These are phyloP conservation scores for Pseudopipra pipra DNA, from an alignment of 2,113 vertebrate species.

Conservation along the genomic window DNA sequence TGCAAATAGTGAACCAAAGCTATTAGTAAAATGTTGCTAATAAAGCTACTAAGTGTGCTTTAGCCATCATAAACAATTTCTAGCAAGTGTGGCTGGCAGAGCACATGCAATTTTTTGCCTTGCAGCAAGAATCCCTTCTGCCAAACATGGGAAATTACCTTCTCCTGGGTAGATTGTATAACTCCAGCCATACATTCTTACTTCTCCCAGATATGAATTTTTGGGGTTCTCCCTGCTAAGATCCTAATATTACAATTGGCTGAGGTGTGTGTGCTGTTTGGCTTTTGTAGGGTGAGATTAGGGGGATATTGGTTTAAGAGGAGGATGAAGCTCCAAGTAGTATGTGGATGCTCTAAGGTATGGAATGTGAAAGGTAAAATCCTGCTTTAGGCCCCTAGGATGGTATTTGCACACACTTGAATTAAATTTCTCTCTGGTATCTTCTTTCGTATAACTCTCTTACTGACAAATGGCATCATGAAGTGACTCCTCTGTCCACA, in stretches of 20 bases:
- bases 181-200: not conserved
- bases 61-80: not conserved
- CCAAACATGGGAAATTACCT: not conserved
- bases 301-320: not conserved
- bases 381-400: not conserved
- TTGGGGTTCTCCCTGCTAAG: not conserved
- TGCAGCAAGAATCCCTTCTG: not conserved
- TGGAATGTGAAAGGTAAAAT: not conserved
- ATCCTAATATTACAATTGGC: not conserved
- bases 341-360: not conserved
- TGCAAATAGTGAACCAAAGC: not conserved
- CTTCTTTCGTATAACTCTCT: not conserved
- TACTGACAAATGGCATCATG: rapidly evolving
- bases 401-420: not conserved
- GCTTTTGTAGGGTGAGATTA: not conserved
- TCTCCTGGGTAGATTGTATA: not conserved
- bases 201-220: not conserved
- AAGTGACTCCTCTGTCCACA: not conserved
- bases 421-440: not conserved
- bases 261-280: not conserved
- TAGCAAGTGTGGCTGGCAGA: not conserved
- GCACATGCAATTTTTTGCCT: not conserved
- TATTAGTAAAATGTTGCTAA: not conserved
- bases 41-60: not conserved
- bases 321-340: not conserved